Evolutionary conservation across 2,113 vertebrate genomes (phyloP).

Genomic region (Tapirus terrestris): DNA sequence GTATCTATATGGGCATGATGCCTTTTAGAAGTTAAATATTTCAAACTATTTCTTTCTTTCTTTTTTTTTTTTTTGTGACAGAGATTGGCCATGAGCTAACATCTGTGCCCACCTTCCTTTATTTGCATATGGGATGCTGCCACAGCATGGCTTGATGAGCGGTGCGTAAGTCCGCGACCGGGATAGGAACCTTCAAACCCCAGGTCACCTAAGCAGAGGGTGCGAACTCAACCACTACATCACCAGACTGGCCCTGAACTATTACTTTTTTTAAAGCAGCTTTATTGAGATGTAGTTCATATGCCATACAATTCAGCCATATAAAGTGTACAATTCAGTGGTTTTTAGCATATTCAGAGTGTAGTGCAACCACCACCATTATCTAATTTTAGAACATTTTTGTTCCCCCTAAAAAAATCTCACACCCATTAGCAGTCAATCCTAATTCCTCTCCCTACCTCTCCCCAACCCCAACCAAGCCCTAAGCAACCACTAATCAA

Average conservation of each 20-base stretch:
- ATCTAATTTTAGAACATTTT: not conserved
- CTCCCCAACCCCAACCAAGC: not conserved
- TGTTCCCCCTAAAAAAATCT: not conserved
- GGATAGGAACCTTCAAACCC: too few species aligned
- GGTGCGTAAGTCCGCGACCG: too few species aligned
- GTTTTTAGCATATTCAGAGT: not conserved
- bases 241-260: too few species aligned
- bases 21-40: constrained; percentile 18
- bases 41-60: not conserved
- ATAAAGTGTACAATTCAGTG: not conserved
- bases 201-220: too few species aligned
- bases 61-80: too few species aligned
- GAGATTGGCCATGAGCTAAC: too few species aligned
- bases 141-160: too few species aligned
- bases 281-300: not conserved
- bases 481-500: not conserved
- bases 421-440: not conserved
- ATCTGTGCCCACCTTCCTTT: too few species aligned
- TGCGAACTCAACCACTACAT: too few species aligned
- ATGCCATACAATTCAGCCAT: not conserved
- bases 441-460: not conserved
- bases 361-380: not conserved
- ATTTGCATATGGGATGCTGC: too few species aligned
- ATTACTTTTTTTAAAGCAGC: not conserved
- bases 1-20: not conserved